These are phyloP conservation scores for Peucedramus taeniatus DNA, from an alignment of 2,113 vertebrate genomes.

Conservation along the genomic window DNA sequence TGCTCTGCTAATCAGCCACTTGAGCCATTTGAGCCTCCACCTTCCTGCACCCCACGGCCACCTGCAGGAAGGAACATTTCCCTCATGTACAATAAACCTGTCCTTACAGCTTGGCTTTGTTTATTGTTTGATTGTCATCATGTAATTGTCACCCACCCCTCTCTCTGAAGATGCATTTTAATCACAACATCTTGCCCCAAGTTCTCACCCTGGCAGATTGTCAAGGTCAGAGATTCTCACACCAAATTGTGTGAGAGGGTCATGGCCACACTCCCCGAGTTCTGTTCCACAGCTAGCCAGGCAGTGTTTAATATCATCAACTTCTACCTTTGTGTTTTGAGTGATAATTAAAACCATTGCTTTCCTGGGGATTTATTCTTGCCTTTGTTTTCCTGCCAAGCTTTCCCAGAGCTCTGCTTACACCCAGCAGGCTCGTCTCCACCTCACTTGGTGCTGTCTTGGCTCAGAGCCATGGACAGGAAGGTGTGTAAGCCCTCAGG, in stretches of 20 bases:
- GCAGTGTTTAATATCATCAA: not conserved
- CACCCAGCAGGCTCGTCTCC: not conserved
- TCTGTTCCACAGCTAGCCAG: not conserved
- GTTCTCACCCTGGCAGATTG: not conserved
- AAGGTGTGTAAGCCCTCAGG: not conserved
- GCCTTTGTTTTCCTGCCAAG: not conserved
- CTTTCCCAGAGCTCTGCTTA: not conserved
- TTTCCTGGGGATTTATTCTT: not conserved
- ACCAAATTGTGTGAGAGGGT: not conserved
- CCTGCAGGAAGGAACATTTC: not conserved
- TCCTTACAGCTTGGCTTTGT: not conserved
- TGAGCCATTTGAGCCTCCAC: rapidly evolving
- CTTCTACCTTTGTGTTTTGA: not conserved
- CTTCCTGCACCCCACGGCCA: not conserved
- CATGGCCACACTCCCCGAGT: rapidly evolving
- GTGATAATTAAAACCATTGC: not conserved
- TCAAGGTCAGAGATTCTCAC: not conserved
- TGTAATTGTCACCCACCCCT: not conserved
- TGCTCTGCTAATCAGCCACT: not conserved
- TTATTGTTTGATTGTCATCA: not conserved
- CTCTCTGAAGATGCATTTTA: not conserved
- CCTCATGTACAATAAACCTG: not conserved
- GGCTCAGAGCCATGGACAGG: not conserved
- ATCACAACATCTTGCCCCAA: not conserved
- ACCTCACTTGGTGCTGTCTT: not conserved